Evolutionary conservation across 2,797 vertebrate genomes (phyloP), one percentile per base, ranked within the genome.

Genomic region (Chromobotia macracanthus): DNA sequence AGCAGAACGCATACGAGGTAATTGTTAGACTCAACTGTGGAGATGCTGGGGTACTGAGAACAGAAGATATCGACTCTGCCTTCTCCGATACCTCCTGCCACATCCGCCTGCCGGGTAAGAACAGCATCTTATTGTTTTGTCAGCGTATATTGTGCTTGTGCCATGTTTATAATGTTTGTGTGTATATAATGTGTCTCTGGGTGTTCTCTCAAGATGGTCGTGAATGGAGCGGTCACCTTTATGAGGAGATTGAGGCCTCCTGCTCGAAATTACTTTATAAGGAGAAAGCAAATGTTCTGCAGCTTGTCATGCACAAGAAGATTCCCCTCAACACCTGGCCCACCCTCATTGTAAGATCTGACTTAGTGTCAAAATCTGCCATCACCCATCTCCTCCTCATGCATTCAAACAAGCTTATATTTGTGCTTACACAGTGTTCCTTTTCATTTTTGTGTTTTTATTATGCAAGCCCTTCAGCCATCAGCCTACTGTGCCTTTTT

Each of bases 321-420:
- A 97, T 99, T 81, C 98, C 97, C 13, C 93, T 97, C 84, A 95
- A 97, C 87, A 93, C 86, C 11, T 99, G 98, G 98, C 94, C 96
- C 75, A 94, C 94, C 0, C 95, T 99, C 35, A 92, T 95, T 92
- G 97, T 98, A 86, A 93, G 90, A 41, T 53, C 58, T 23, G 58
- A n/a, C 13, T 8, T 15, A 16, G 15, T 16, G 38, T 5, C 19
- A 38, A 65, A 35, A 64, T 46, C 13, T 11, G 0, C 38, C 10
- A 13, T 19, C 8, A 18, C 13, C 10, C n/a, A 18, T 51, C 12
- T 66, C n/a, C 23, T 53, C 8, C 12, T 35, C 51, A 4, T 75
- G 12, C 19, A 16, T 61, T n/a, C 19, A 16, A 19, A 55, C 50
- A 51, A 51, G 50, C 50, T 18, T 51, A 51, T 18, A 18, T 51